Percentiles rank a stretch among this genome's conserved stretches.
phyloP scores from a whole-genome alignment of 2,113 vertebrate species.

The Bubalus kerabau region DNA sequence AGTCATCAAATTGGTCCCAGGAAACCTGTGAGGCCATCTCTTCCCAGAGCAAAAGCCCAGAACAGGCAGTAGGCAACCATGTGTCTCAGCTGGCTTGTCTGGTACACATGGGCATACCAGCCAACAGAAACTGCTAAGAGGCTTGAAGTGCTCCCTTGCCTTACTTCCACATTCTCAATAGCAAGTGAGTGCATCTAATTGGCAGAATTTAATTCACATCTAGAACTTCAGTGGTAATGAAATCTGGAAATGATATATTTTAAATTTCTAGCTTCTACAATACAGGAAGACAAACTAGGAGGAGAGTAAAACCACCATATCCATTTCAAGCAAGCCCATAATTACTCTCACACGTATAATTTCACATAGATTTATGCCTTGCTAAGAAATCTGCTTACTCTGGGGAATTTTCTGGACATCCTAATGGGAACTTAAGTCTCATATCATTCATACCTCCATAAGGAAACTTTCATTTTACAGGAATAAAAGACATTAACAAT shows the following conservation, averaged over 20 bases:
- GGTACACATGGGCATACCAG: no score
- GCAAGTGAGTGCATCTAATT: not conserved
- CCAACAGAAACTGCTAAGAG: not conserved
- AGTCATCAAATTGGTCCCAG: not conserved
- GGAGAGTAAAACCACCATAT: not conserved
- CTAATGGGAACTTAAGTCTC: slow-evolving; percentile 15
- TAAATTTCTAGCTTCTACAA: not conserved
- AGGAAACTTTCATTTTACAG: slow-evolving; percentile 19
- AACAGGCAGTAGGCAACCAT: not conserved
- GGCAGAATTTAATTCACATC: not conserved
- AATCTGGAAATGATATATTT: not conserved
- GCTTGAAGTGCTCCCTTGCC: not conserved
- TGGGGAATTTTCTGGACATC: not conserved
- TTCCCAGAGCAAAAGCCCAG: not conserved
- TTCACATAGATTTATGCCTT: not conserved
- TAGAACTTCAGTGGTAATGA: not conserved
- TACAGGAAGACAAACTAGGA: not conserved
- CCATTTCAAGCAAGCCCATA: not conserved
- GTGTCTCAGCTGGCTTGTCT: not conserved
- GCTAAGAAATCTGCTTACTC: not conserved
- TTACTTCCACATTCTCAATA: not conserved
- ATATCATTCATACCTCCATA: not conserved
- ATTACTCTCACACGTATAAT: not conserved
- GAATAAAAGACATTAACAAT: slow-evolving; percentile 9
- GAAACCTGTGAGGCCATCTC: not conserved